Conservation (phyloP, 2,888 invertebrate genomes). For the Actias luna region DNA sequence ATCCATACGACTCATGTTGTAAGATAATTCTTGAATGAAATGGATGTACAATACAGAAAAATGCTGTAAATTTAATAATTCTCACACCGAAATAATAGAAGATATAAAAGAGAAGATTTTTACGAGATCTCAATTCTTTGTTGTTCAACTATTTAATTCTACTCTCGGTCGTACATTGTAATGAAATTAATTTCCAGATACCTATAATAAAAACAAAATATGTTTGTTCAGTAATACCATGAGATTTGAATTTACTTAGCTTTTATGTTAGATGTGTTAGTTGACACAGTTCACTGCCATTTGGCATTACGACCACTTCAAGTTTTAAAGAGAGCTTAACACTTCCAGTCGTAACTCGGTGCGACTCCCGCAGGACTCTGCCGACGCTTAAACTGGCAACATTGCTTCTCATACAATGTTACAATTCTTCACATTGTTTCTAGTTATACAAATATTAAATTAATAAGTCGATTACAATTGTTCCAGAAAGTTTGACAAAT, state of each 20-base stretch:
- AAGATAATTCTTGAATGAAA: no score
- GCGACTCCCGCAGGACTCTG: neutral
- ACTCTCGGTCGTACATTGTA: neutral
- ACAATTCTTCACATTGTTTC: neutral
- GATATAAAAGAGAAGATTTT: no score
- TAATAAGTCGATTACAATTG: no score
- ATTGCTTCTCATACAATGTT: neutral
- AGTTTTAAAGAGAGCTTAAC: conserved; percentile 15
- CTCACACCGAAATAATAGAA: no score
- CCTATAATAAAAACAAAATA: neutral
- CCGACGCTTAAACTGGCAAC: neutral
- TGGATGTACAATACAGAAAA: no score
- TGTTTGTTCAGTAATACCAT: neutral
- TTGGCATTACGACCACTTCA: neutral
- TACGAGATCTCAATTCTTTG: no score
- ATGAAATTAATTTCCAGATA: neutral
- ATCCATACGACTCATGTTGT: no score
- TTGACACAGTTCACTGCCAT: neutral
- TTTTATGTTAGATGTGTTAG: neutral
- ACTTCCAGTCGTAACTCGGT: conserved; percentile 11
- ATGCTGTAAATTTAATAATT: no score
- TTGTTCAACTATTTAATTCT: no score
- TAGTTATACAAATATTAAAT: no score
- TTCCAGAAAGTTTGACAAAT: no score
- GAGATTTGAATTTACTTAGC: neutral